Evolutionary conservation across 23 tunicate genomes (phyloP).

Genomic region (Trididemnum nubilum): DNA sequence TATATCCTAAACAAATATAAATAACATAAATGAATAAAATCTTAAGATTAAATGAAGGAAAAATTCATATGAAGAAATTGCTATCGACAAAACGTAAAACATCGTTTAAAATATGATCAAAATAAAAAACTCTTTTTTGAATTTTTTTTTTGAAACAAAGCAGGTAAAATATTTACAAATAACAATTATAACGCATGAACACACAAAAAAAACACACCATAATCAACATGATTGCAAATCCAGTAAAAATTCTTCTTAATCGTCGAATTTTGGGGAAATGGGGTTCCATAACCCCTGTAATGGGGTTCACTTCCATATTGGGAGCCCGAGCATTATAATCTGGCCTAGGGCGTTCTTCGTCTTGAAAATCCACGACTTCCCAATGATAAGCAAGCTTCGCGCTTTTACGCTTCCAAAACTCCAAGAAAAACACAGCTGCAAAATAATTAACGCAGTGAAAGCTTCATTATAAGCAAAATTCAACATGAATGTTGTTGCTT

Average conservation of each 20-base stretch:
- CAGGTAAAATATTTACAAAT: too few species aligned
- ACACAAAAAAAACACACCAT: constrained; percentile 52
- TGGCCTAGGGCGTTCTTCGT: constrained; percentile 84
- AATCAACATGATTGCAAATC: constrained; percentile 66
- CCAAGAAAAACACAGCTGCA: constrained; percentile 86
- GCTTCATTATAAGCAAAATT: too few species aligned
- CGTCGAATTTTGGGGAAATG: constrained; percentile 59
- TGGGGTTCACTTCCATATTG: constrained; percentile 51
- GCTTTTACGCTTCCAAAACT: constrained; percentile 88
- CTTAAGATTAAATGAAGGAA: too few species aligned
- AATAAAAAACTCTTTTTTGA: too few species aligned
- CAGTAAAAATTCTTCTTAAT: constrained; percentile 68
- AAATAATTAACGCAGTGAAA: not conserved
- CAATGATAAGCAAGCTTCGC: constrained; percentile 85
- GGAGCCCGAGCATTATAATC: constrained; percentile 87
- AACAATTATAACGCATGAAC: too few species aligned
- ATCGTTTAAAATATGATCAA: too few species aligned
- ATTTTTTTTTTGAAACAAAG: too few species aligned
- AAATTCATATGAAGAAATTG: too few species aligned
- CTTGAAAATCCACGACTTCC: constrained; percentile 82
- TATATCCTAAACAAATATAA: too few species aligned
- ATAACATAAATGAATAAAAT: too few species aligned
- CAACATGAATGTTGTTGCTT: too few species aligned
- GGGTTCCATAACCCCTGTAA: constrained; percentile 82
- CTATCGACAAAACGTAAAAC: too few species aligned